Conservation (phyloP, 2,888 invertebrate species). For the Anthophora plumipes region DNA sequence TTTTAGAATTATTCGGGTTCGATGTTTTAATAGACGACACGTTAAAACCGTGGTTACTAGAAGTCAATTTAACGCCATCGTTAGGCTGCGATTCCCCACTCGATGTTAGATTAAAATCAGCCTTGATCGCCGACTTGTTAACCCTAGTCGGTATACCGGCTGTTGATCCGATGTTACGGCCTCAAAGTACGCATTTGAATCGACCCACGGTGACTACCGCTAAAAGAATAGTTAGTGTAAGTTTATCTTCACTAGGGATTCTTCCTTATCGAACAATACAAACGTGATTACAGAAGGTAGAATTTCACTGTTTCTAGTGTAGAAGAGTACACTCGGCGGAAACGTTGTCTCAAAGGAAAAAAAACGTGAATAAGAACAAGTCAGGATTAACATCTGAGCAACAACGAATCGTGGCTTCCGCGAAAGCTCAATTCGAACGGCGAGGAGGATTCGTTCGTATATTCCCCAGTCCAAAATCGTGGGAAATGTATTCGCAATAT, state of each 20-base stretch:
- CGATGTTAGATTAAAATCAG: slow-evolving; percentile 96
- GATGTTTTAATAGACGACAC: slow-evolving; percentile 96
- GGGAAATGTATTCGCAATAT: slow-evolving; percentile 93
- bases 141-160: slow-evolving; percentile 96
- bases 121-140: slow-evolving; percentile 94
- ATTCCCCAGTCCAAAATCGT: slow-evolving; percentile 95
- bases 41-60: slow-evolving; percentile 97
- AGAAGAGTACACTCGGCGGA: slow-evolving; percentile 91
- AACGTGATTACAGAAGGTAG: not conserved
- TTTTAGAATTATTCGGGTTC: slow-evolving; percentile 95
- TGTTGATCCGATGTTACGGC: slow-evolving; percentile 88
- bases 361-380: slow-evolving; percentile 82
- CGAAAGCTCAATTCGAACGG: slow-evolving; percentile 92
- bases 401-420: slow-evolving; percentile 90
- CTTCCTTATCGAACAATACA: not conserved
- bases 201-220: slow-evolving; percentile 74
- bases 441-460: slow-evolving; percentile 95
- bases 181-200: slow-evolving; percentile 76
- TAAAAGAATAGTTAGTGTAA: slow-evolving; percentile 78
- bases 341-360: slow-evolving; percentile 85
- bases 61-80: slow-evolving; percentile 97
- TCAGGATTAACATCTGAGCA: slow-evolving; percentile 90
- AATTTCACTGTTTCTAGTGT: slow-evolving; percentile 84
- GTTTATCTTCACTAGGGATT: slow-evolving; percentile 43
- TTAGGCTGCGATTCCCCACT: slow-evolving; percentile 96